A percentile compares a stretch with the other conserved stretches of the same genome.
phyloP scores from a whole-genome alignment of 2,888 invertebrate species.

The Patella ulyssiponensis region DNA sequence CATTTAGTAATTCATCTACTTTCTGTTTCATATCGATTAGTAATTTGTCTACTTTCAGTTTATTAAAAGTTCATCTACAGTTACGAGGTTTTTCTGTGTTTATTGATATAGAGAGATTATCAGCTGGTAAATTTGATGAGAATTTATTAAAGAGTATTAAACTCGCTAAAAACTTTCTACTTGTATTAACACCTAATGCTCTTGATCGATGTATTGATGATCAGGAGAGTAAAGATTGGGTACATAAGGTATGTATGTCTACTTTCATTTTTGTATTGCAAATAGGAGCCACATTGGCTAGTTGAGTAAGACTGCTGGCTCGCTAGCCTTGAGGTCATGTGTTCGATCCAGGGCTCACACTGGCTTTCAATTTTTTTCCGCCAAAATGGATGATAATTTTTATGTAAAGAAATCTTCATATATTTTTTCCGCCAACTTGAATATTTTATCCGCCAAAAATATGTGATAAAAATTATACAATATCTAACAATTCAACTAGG shows the following conservation, averaged over 20 bases:
- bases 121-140: conserved; percentile 99
- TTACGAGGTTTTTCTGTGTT: conserved; percentile 96
- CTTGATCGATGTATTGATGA: conserved; percentile 95
- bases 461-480: too few relatives aligned
- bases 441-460: too few relatives aligned
- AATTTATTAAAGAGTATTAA: conserved; percentile 96
- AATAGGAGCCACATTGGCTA: too few relatives aligned
- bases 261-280: not conserved
- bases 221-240: conserved; percentile 97
- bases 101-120: conserved; percentile 96
- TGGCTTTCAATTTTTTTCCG: too few relatives aligned
- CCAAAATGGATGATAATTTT: too few relatives aligned
- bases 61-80: conserved; percentile 94
- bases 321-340: too few relatives aligned
- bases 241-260: conserved; percentile 86
- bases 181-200: conserved; percentile 95
- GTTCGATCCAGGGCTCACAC: too few relatives aligned
- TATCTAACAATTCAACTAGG: too few relatives aligned
- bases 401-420: too few relatives aligned
- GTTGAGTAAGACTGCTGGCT: too few relatives aligned
- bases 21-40: conserved; percentile 36
- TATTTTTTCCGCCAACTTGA: too few relatives aligned
- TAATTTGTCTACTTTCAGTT: conserved; percentile 54
- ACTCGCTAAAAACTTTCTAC: conserved; percentile 95
- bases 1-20: not conserved